Conservation (phyloP, 2,888 invertebrate species). For the Plebejus anna region DNA sequence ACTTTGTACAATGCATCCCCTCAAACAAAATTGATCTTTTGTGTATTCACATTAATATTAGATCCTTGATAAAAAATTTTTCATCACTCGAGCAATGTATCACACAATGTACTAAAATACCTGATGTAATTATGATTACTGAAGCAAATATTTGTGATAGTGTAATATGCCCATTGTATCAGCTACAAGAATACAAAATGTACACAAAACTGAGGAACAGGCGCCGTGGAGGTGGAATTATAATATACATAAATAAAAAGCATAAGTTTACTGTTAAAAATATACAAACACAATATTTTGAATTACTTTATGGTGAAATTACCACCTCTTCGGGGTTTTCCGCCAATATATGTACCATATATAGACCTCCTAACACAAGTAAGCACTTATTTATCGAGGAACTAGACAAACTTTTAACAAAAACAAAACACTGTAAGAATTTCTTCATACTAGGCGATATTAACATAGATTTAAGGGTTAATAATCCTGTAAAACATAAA, state of each 20-base stretch:
- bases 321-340: conserved; percentile 32
- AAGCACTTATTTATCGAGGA: conserved; percentile 35
- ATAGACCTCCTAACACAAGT: conserved; percentile 34
- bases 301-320: conserved; percentile 33
- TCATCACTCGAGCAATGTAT: conserved; percentile 16
- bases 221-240: conserved; percentile 37
- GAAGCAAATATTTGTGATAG: conserved; percentile 36
- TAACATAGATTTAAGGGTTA: conserved; percentile 33
- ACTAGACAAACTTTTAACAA: conserved; percentile 27
- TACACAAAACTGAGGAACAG: conserved; percentile 32
- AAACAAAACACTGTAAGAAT: conserved; percentile 1
- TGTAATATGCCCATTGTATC: conserved; percentile 31
- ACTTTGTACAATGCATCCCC: too few relatives aligned
- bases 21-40: neutral
- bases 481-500: conserved; percentile 34
- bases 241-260: conserved; percentile 35
- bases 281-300: conserved; percentile 33
- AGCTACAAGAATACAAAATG: conserved; percentile 37
- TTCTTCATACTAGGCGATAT: conserved; percentile 32
- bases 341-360: conserved; percentile 32
- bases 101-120: neutral
- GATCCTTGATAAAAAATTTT: conserved; percentile 5
- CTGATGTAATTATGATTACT: conserved; percentile 31
- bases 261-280: conserved; percentile 31
- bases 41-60: conserved; percentile 12